Conservation (phyloP, 2,888 invertebrate genomes). For the Patella caerulea region DNA sequence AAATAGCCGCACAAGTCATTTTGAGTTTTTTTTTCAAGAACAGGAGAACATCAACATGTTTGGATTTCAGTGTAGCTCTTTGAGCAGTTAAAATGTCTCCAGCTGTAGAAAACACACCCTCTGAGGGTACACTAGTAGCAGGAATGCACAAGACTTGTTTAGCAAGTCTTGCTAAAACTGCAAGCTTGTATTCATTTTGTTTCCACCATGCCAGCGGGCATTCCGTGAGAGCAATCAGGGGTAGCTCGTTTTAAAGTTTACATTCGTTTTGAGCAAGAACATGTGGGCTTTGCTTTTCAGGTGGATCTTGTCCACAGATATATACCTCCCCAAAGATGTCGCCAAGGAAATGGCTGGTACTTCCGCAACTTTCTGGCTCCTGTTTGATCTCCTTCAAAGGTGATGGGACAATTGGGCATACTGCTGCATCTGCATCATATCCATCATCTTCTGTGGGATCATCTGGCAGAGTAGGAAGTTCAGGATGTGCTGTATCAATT, state of each 20-base stretch:
- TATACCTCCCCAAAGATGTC: not conserved
- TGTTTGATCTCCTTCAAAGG: not conserved
- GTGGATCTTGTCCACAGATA: not conserved
- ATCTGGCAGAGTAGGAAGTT: no score
- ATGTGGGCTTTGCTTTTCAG: not conserved
- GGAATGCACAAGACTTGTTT: not conserved
- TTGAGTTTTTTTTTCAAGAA: conserved; percentile 26
- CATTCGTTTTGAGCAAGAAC: not conserved
- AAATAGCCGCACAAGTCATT: no score
- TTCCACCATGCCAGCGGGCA: not conserved
- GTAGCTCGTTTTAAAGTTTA: not conserved
- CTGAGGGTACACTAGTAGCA: not conserved
- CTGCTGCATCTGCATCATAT: not conserved
- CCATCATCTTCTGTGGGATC: not conserved
- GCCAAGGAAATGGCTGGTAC: not conserved
- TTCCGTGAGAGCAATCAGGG: not conserved
- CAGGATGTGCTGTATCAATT: no score
- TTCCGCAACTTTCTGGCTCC: not conserved
- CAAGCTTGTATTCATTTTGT: not conserved
- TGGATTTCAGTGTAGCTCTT: no score
- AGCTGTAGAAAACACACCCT: no score
- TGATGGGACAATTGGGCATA: not conserved
- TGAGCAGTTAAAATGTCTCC: no score
- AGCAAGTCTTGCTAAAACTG: not conserved
- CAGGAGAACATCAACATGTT: conserved; percentile 19